These are phyloP conservation scores for Cistogaster globosa DNA, from an alignment of 2,888 invertebrate species.

Conservation along the genomic window DNA sequence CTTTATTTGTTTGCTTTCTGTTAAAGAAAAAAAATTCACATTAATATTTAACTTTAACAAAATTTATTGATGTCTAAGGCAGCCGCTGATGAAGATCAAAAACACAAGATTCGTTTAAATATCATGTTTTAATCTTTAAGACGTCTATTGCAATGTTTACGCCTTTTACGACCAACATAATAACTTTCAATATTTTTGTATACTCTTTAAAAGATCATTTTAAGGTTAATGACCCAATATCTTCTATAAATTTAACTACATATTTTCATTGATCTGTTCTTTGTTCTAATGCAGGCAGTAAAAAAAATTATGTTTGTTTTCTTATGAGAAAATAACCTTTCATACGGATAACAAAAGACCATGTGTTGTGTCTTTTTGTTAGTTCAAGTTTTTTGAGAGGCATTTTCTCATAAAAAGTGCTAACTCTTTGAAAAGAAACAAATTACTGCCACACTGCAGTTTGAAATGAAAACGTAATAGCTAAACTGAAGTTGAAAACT, in stretches of 20 bases:
- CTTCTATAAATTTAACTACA: slow-evolving; percentile 45
- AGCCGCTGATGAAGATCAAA: too few relatives aligned
- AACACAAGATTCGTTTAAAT: too few relatives aligned
- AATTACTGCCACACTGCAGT: background rate
- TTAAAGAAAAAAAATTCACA: background rate
- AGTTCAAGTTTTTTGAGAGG: background rate
- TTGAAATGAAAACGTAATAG: too few relatives aligned
- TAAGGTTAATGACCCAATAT: slow-evolving; percentile 49
- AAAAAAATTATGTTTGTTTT: slow-evolving; percentile 10
- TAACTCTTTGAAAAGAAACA: background rate
- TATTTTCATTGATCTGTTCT: slow-evolving; percentile 16
- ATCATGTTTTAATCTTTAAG: too few relatives aligned
- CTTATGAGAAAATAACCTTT: background rate
- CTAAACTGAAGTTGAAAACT: too few relatives aligned
- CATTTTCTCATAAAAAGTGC: background rate
- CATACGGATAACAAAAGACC: slow-evolving; percentile 20
- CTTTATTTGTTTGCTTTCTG: background rate
- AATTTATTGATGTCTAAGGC: too few relatives aligned
- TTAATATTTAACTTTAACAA: background rate
- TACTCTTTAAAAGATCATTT: too few relatives aligned
- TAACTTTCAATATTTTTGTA: too few relatives aligned
- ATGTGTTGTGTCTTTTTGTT: background rate
- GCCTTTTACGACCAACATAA: too few relatives aligned
- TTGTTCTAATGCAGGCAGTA: background rate
- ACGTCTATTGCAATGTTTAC: background rate